These are phyloP conservation scores for Petrocephalus sullivani DNA, from an alignment of 2,797 vertebrate species.

Conservation along the genomic window DNA sequence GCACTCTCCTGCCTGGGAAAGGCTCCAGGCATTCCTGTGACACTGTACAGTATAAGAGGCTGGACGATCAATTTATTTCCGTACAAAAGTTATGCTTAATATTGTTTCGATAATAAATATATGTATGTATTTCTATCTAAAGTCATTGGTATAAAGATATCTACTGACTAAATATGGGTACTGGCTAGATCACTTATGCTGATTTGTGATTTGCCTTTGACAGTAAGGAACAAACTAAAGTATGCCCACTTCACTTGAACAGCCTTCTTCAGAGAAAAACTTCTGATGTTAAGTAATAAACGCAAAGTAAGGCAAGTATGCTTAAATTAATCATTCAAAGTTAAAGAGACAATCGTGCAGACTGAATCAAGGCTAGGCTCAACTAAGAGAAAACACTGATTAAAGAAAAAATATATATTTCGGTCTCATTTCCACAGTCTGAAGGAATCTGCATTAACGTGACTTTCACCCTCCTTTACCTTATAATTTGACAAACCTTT, in stretches of 20 bases:
- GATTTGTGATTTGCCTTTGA: background rate
- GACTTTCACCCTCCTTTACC: background rate
- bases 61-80: background rate
- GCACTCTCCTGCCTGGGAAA: too few relatives aligned
- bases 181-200: background rate
- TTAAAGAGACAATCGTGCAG: background rate
- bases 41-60: background rate
- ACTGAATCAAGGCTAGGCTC: background rate
- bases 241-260: background rate
- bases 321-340: background rate
- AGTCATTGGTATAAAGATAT: background rate
- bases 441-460: background rate
- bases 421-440: background rate
- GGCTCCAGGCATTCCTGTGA: too few relatives aligned
- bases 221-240: background rate
- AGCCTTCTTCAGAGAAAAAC: background rate
- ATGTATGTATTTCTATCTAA: background rate
- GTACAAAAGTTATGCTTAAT: background rate
- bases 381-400: constrained; percentile 3
- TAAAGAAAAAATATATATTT: background rate
- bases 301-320: background rate
- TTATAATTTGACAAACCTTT: background rate
- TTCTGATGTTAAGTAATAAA: background rate
- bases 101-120: background rate
- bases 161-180: background rate